Evolutionary conservation across 2,797 vertebrate genomes (phyloP).

Genomic region (Takifugu rubripes): DNA sequence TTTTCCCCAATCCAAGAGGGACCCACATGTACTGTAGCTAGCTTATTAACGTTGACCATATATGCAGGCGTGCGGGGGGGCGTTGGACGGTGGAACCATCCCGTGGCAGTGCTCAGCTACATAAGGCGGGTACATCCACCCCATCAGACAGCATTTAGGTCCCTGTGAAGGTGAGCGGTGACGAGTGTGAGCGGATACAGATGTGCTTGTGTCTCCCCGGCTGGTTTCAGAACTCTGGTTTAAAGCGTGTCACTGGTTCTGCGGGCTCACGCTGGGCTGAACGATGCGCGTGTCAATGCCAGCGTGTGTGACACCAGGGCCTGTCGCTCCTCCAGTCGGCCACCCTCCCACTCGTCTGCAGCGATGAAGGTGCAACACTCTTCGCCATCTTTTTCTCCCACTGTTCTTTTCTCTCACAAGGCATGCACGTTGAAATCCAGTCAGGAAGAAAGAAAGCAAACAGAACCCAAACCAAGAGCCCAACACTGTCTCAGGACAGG

Average conservation of each 20-base stretch:
- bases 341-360: slow-evolving; percentile 53
- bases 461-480: slow-evolving; percentile 35
- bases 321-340: slow-evolving; percentile 50
- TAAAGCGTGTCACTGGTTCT: slow-evolving; percentile 44
- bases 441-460: slow-evolving; percentile 55
- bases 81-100: too few relatives aligned
- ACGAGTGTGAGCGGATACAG: not conserved
- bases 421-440: slow-evolving; percentile 72
- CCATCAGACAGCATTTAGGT: not conserved
- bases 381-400: slow-evolving; percentile 47
- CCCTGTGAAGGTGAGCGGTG: not conserved
- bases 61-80: not conserved
- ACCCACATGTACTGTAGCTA: not conserved
- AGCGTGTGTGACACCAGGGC: slow-evolving; percentile 19
- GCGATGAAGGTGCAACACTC: slow-evolving; percentile 68
- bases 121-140: slow-evolving; percentile 15
- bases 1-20: not conserved
- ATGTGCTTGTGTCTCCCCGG: slow-evolving; percentile 1
- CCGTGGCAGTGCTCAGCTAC: slow-evolving; percentile 22
- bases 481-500: slow-evolving; percentile 45
- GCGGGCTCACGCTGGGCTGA: slow-evolving; percentile 14
- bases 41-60: not conserved
- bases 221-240: not conserved
- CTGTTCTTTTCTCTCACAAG: slow-evolving; percentile 61
- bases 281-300: slow-evolving; percentile 13